Evolutionary conservation across 2,888 invertebrate genomes (phyloP).

Genomic region (Eugnorisma glareosa): DNA sequence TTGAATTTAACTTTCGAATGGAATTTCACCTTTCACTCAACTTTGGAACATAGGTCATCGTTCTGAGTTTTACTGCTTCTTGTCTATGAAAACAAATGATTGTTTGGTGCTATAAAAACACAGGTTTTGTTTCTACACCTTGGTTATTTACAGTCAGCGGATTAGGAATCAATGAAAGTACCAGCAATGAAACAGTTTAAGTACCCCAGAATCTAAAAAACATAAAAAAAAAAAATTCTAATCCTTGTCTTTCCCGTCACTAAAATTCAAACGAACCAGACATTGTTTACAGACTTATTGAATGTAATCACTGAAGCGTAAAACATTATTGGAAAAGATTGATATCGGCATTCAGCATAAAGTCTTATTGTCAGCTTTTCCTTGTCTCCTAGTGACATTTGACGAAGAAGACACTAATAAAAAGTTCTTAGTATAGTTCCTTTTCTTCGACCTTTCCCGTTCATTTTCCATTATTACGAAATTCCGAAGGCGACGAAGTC

Average conservation of each 20-base stretch:
- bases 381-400: conserved; percentile 25
- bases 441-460: conserved; percentile 39
- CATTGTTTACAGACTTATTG: conserved; percentile 31
- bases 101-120: conserved; percentile 7
- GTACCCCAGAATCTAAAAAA: not conserved
- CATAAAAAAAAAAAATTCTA: not conserved
- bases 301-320: conserved; percentile 31
- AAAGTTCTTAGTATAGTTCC: conserved; percentile 37
- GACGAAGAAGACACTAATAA: conserved; percentile 21
- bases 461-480: conserved; percentile 48
- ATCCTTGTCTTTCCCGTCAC: not conserved
- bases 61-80: conserved; percentile 29
- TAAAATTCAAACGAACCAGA: not conserved
- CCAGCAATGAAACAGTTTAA: not conserved
- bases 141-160: not conserved
- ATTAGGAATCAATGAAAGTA: not conserved
- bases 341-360: conserved; percentile 28
- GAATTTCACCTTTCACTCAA: conserved; percentile 42
- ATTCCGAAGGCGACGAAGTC: conserved; percentile 32
- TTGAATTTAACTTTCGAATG: conserved; percentile 51
- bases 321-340: conserved; percentile 34
- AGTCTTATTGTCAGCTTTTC: conserved; percentile 29
- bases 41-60: conserved; percentile 30
- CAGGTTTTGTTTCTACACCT: not conserved
- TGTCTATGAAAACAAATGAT: not conserved